phyloP scores from a whole-genome alignment of 2,797 vertebrate species.

The Cottoperca gobio region DNA sequence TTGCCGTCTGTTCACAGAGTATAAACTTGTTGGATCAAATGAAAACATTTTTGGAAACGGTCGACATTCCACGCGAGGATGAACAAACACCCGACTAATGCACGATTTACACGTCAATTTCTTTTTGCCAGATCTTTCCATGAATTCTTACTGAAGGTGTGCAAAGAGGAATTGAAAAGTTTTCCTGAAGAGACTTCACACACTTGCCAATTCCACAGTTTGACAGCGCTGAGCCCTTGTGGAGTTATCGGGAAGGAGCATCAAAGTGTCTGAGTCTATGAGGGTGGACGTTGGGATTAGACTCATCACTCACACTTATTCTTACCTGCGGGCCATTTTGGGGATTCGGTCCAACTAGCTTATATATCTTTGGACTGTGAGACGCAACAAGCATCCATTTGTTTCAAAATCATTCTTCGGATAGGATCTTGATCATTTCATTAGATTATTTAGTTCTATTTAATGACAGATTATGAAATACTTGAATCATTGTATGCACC shows the following conservation, averaged over 20 bases:
- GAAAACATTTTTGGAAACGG: not conserved
- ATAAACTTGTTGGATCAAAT: slow-evolving; percentile 2
- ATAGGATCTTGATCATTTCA: not conserved
- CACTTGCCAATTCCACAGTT: slow-evolving; percentile 22
- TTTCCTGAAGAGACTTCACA: slow-evolving; percentile 23
- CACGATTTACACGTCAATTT: not conserved
- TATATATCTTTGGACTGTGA: slow-evolving; percentile 15
- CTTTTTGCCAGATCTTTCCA: not conserved
- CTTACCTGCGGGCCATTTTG: slow-evolving; percentile 40
- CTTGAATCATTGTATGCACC: not conserved
- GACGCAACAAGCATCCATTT: not conserved
- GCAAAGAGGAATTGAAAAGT: slow-evolving; percentile 35
- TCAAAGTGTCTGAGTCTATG: slow-evolving; percentile 44
- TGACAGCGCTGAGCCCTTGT: slow-evolving; percentile 35
- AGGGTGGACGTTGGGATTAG: slow-evolving; percentile 49
- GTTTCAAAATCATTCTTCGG: not conserved
- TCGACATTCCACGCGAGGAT: not conserved
- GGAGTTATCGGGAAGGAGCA: slow-evolving; percentile 47
- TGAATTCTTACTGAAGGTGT: slow-evolving; percentile 19
- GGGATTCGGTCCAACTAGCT: slow-evolving; percentile 17
- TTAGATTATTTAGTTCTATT: not conserved
- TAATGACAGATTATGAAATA: not conserved
- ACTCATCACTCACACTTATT: slow-evolving; percentile 49
- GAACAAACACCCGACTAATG: not conserved
- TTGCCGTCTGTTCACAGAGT: slow-evolving; percentile 12